A percentile compares a stretch with the other conserved stretches of the same genome.
Conservation (phyloP, 2,888 invertebrate genomes). For the Nomada flava region DNA sequence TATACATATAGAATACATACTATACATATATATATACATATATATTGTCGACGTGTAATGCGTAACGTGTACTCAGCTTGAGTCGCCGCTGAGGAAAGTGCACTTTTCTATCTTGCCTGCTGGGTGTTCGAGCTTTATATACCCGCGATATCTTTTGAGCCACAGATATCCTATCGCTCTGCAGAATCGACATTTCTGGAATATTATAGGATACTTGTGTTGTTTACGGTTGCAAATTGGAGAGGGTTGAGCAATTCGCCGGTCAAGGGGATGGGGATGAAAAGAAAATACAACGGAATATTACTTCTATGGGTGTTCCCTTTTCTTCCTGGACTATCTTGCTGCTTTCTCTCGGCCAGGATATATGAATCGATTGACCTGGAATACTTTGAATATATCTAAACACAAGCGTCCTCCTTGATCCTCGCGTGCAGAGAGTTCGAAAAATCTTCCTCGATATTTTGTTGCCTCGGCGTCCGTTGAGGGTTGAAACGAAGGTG, state of each 20-base stretch:
- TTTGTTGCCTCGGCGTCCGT: background rate
- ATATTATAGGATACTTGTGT: background rate
- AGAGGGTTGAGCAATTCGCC: background rate
- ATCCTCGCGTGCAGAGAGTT: background rate
- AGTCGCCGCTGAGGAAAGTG: constrained; percentile 62
- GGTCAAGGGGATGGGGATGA: background rate
- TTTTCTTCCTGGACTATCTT: background rate
- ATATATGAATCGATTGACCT: background rate
- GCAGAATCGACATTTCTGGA: background rate
- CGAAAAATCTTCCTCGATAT: background rate
- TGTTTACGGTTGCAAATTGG: constrained; percentile 3
- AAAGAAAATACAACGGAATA: background rate
- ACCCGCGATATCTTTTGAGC: constrained; percentile 16
- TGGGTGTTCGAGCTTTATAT: constrained; percentile 48
- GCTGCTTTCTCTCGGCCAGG: background rate
- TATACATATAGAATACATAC: constrained; percentile 61
- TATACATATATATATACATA: constrained; percentile 47
- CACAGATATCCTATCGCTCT: background rate
- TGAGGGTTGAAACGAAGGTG: no score
- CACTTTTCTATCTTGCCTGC: constrained; percentile 66
- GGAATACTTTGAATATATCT: background rate
- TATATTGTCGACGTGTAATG: constrained; percentile 54
- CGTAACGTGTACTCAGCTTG: constrained; percentile 58
- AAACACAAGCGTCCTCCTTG: background rate
- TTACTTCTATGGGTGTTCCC: background rate